Evolutionary conservation across 2,113 vertebrate genomes (phyloP).

Genomic region (Myiagra hebetior): DNA sequence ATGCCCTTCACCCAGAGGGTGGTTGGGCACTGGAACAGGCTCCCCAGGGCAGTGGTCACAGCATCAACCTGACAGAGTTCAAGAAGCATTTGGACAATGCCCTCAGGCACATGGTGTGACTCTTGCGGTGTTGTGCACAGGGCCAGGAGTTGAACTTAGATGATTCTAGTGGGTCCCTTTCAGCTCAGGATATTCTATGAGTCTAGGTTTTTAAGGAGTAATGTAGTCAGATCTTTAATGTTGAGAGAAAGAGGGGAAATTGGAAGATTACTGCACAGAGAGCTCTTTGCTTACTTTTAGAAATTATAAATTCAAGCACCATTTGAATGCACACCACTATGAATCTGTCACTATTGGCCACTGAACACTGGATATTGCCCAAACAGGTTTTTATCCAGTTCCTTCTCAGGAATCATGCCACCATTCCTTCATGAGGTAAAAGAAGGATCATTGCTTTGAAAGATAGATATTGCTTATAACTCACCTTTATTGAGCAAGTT

Average conservation of each 20-base stretch:
- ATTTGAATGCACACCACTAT: not conserved
- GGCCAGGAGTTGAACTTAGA: not conserved
- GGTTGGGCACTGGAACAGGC: not conserved
- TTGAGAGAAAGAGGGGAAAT: not conserved
- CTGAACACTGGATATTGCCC: not conserved
- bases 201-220: not conserved
- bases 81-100: not conserved
- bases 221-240: not conserved
- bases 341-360: not conserved
- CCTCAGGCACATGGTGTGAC: not conserved
- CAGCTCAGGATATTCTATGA: not conserved
- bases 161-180: not conserved
- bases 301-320: not conserved
- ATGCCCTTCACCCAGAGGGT: not conserved
- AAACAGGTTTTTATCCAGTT: not conserved
- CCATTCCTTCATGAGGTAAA: not conserved
- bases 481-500: not conserved
- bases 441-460: not conserved
- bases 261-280: not conserved
- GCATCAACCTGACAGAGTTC: not conserved
- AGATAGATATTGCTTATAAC: not conserved
- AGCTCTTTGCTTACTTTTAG: not conserved
- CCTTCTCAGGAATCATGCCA: not conserved
- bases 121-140: fast-evolving
- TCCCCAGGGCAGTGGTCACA: not conserved